A percentile compares a stretch with the other conserved stretches of the same genome.
phyloP scores from a whole-genome alignment of 2,797 vertebrate species.

The Pyrocephalus nanus region DNA sequence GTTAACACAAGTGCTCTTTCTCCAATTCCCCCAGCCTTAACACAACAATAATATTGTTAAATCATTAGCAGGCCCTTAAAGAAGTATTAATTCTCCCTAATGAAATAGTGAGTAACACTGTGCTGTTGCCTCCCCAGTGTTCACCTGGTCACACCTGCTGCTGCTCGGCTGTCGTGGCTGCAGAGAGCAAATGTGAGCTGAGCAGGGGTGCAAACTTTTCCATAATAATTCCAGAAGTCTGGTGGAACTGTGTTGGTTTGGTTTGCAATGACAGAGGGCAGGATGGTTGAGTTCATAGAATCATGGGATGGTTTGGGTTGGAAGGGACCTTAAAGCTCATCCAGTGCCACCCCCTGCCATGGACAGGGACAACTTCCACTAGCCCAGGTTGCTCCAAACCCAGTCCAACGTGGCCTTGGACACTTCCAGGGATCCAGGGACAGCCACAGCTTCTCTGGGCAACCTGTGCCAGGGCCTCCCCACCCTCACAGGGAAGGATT shows the following conservation, averaged over 20 bases:
- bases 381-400: fast-evolving
- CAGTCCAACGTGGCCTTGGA: neutral
- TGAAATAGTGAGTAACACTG: conserved; percentile 17
- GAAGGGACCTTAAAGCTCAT: neutral
- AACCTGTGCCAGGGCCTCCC: fast-evolving
- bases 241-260: neutral
- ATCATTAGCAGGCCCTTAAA: conserved; percentile 57
- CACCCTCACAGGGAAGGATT: fast-evolving
- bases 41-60: conserved; percentile 60
- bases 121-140: neutral
- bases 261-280: neutral
- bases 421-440: neutral
- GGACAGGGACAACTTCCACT: fast-evolving
- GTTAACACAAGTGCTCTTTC: conserved; percentile 55
- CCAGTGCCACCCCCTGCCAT: neutral
- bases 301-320: neutral
- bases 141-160: neutral
- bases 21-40: conserved; percentile 41
- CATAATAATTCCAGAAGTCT: neutral
- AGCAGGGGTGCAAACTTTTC: neutral
- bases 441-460: neutral
- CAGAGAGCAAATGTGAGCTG: neutral
- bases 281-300: neutral
- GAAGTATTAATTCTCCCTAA: conserved; percentile 43
- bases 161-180: neutral